Evolutionary conservation across 2,797 vertebrate species (phyloP), one percentile per base, ranked within the genome.

Genomic region (Intellagama lesueurii): DNA sequence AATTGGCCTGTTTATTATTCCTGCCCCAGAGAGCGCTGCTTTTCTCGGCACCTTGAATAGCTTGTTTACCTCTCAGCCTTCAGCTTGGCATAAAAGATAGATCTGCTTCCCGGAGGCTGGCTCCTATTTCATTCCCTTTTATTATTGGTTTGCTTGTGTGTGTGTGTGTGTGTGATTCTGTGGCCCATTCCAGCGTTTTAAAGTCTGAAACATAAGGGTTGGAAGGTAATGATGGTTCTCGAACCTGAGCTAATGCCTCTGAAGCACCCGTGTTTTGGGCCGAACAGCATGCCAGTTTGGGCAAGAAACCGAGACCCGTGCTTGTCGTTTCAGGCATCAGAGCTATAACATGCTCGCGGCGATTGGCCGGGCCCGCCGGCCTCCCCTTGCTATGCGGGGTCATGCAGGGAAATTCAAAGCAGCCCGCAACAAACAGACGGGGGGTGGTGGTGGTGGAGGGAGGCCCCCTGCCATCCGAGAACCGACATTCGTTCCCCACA

Each of bases 41-140:
- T 91, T 95, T 93, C 82, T 0, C 40, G 0, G 83, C 68, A 75
- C 85, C 92, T 93, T 86, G 89, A 90, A 90, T 0, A 93, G 90
- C 93, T 95, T 96, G 95, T 96, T 97, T 97, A 95, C 95, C 87
- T 95, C 95, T 96, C 96, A 94, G 92, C 92, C 90, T 96, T 97
- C 96, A 95, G 95, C 90, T 91, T 35, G 0, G 80, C 93, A 88
- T 96, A 96, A 97, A 86, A 90, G 94, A 96, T 95, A 92, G 95
- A 64, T 79, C 93, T 95, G 89, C 92, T 95, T 95, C 93, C 90
- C 77, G 4, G 81, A 89, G 93, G 87, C 94, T 66, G 90, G 91
- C 91, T 94, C 92, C 94, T 90, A 91, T 96, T 96, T 94, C 94
- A 91, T 96, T 93, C 91, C 49, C 92, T 93, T 95, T 96, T 95